phyloP scores from a whole-genome alignment of 2,797 vertebrate species.

The Lacerta agilis region DNA sequence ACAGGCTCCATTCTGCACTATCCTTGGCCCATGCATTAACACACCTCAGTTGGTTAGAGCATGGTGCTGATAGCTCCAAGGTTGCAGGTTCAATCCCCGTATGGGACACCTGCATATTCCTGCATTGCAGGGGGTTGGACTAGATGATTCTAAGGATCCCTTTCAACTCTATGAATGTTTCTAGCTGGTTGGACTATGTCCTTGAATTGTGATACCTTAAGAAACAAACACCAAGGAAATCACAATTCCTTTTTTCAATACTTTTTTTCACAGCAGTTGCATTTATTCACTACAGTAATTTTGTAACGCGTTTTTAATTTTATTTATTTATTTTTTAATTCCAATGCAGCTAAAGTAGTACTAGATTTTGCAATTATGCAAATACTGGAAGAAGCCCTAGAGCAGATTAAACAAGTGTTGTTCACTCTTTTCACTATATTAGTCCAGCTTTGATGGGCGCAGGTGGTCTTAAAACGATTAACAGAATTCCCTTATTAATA shows the following conservation, averaged over 20 bases:
- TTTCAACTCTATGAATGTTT: background rate
- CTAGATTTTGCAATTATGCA: background rate
- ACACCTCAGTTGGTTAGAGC: too few species aligned
- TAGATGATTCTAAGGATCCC: too few species aligned
- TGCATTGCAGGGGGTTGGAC: too few species aligned
- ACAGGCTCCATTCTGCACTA: too few species aligned
- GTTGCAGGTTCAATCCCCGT: too few species aligned
- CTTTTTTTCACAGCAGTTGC: too few species aligned
- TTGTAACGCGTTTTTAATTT: too few species aligned
- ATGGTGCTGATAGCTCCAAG: too few species aligned
- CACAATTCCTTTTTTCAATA: background rate
- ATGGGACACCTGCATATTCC: too few species aligned
- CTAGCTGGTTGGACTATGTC: background rate
- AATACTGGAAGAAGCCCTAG: background rate
- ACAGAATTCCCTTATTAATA: background rate
- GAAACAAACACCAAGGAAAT: background rate
- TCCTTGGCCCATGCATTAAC: too few species aligned
- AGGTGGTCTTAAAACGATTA: background rate
- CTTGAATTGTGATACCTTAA: background rate
- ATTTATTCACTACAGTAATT: too few species aligned
- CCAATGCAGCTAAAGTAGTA: background rate
- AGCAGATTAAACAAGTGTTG: background rate
- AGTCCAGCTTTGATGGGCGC: background rate
- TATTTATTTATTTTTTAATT: too few species aligned
- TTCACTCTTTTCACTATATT: background rate